Conservation (phyloP, 1,140 invertebrate genomes). For the Calliopsis andreniformis region DNA sequence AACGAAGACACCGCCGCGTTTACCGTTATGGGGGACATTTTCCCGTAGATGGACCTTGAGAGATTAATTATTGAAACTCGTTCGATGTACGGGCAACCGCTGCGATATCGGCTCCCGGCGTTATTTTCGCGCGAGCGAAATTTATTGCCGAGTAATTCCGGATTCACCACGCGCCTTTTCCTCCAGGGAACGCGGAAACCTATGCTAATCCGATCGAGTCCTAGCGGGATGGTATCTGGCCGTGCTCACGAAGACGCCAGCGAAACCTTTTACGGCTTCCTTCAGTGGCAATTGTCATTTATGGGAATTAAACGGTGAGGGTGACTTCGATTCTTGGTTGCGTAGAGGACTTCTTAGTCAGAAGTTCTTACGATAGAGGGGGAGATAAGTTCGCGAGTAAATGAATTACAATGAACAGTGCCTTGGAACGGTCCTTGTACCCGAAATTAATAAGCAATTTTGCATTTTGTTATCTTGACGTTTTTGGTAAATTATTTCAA, state of each 20-base stretch:
- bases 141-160: constrained; percentile 35
- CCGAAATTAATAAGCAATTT: too few species aligned
- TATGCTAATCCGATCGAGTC: constrained; percentile 49
- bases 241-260: constrained; percentile 9
- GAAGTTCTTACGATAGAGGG: too few species aligned
- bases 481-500: neutral
- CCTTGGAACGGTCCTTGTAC: too few species aligned
- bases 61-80: neutral
- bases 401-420: too few species aligned
- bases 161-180: constrained; percentile 27
- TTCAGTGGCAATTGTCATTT: constrained; percentile 44
- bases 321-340: neutral
- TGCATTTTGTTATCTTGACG: too few species aligned
- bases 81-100: neutral
- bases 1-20: neutral
- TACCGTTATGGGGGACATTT: neutral
- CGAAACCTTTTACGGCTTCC: constrained; percentile 36
- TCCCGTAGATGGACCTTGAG: too few species aligned
- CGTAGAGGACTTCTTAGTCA: neutral
- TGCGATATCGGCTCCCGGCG: neutral
- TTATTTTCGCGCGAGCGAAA: neutral
- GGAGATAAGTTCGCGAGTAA: too few species aligned
- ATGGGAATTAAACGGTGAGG: constrained; percentile 26
- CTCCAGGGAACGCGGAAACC: constrained; percentile 35
- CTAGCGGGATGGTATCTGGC: constrained; percentile 20